Evolutionary conservation across 1,140 invertebrate genomes (phyloP).

Genomic region (Philaenus spumarius): DNA sequence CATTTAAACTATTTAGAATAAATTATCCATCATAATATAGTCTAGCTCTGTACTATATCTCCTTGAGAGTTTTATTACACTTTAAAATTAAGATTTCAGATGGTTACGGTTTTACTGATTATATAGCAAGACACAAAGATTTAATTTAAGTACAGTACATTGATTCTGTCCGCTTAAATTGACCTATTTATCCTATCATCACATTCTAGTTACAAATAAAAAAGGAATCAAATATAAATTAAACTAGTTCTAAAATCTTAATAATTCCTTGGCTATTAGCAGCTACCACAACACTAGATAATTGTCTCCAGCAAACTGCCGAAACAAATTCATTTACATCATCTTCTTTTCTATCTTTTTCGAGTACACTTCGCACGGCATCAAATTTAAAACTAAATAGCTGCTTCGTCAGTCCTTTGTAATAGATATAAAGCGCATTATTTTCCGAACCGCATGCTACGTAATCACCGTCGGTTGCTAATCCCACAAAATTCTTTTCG

Average conservation of each 20-base stretch:
- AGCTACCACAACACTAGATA: constrained; percentile 82
- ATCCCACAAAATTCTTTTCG: constrained; percentile 95
- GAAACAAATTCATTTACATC: constrained; percentile 92
- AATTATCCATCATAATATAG: too few relatives aligned
- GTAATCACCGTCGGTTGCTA: constrained; percentile 93
- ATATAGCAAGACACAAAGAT: too few relatives aligned
- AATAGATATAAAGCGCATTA: constrained; percentile 91
- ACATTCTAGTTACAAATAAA: too few relatives aligned
- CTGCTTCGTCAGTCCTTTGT: constrained; percentile 82
- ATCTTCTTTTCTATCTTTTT: constrained; percentile 72
- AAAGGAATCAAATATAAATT: constrained; percentile 25
- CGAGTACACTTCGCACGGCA: constrained; percentile 69
- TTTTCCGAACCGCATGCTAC: constrained; percentile 95
- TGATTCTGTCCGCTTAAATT: too few relatives aligned
- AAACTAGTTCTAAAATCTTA: constrained; percentile 75
- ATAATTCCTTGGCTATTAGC: constrained; percentile 94
- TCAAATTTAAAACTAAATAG: constrained; percentile 87
- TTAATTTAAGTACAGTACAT: too few relatives aligned
- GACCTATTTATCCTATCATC: too few relatives aligned
- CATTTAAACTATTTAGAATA: too few relatives aligned
- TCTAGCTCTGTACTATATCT: too few relatives aligned
- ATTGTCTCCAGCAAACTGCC: constrained; percentile 88
- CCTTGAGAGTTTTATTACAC: too few relatives aligned
- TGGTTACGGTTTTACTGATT: too few relatives aligned
- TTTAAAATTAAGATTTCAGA: too few relatives aligned